phyloP scores from a whole-genome alignment of 2,888 invertebrate genomes.

The Alentia gelatinosa region DNA sequence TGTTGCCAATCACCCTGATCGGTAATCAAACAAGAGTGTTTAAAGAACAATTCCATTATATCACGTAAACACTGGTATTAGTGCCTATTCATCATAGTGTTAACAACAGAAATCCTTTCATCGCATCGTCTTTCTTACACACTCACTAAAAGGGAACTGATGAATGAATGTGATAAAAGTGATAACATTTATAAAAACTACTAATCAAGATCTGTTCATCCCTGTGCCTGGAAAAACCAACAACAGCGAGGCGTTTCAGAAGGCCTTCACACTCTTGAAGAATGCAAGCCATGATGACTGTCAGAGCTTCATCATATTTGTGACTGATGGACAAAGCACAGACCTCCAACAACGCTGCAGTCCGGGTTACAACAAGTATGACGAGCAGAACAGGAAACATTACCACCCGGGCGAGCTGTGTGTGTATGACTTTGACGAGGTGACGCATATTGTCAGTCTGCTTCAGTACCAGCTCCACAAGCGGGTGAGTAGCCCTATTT shows the following conservation, averaged over 20 bases:
- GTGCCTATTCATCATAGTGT: no score
- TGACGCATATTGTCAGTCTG: slow-evolving; percentile 55
- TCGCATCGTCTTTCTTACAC: no score
- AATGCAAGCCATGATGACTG: slow-evolving; percentile 51
- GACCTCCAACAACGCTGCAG: slow-evolving; percentile 59
- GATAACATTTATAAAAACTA: not conserved
- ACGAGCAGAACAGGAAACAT: slow-evolving; percentile 50
- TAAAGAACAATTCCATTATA: no score
- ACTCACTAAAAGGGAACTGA: not conserved
- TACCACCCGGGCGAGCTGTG: slow-evolving; percentile 57
- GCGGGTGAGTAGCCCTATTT: not conserved
- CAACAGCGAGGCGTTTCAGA: slow-evolving; percentile 60
- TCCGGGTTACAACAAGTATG: slow-evolving; percentile 61
- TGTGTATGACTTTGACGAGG: slow-evolving; percentile 57
- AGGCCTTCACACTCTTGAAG: slow-evolving; percentile 60
- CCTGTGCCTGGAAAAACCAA: no score
- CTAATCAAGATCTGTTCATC: not conserved
- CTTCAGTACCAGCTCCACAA: slow-evolving; percentile 55
- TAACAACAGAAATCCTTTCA: no score
- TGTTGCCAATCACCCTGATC: no score
- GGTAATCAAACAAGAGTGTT: no score
- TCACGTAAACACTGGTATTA: no score
- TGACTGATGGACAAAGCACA: slow-evolving; percentile 61
- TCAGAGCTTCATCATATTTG: slow-evolving; percentile 61
- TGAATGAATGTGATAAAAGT: not conserved